phyloP scores from a whole-genome alignment of 2,797 vertebrate species.

The Tamandua tetradactyla region DNA sequence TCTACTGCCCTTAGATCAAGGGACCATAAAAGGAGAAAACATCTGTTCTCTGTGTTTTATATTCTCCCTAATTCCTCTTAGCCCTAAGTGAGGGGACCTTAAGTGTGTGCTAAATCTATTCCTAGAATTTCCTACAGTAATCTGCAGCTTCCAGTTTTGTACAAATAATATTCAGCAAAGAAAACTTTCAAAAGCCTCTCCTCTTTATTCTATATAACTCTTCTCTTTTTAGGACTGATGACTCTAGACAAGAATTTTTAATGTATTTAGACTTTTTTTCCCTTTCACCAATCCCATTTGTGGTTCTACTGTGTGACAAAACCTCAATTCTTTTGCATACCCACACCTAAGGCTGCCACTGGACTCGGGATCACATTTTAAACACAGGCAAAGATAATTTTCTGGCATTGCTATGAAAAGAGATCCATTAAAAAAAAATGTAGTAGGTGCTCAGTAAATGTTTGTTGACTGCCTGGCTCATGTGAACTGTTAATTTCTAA shows the following conservation, averaged over 20 bases:
- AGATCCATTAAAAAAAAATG: neutral
- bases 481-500: neutral
- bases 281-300: rapidly evolving
- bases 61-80: neutral
- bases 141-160: neutral
- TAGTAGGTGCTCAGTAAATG: neutral
- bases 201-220: neutral
- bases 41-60: conserved; percentile 18
- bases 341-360: neutral
- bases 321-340: neutral
- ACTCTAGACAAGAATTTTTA: neutral
- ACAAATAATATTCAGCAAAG: conserved; percentile 28
- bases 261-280: neutral
- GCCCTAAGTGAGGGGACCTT: conserved; percentile 3
- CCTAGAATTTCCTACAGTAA: conserved; percentile 55
- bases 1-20: conserved; percentile 23
- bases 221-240: neutral
- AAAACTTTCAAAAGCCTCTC: conserved; percentile 25
- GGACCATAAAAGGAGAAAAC: conserved; percentile 45
- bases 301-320: neutral
- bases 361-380: neutral
- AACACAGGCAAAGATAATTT: neutral
- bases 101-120: conserved; percentile 51
- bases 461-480: neutral
- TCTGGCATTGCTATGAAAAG: neutral